A percentile compares a stretch with the other conserved stretches of the same genome.
These are phyloP conservation scores for Exephanes ischioxanthus DNA, from an alignment of 2,888 invertebrate genomes.

Conservation along the genomic window DNA sequence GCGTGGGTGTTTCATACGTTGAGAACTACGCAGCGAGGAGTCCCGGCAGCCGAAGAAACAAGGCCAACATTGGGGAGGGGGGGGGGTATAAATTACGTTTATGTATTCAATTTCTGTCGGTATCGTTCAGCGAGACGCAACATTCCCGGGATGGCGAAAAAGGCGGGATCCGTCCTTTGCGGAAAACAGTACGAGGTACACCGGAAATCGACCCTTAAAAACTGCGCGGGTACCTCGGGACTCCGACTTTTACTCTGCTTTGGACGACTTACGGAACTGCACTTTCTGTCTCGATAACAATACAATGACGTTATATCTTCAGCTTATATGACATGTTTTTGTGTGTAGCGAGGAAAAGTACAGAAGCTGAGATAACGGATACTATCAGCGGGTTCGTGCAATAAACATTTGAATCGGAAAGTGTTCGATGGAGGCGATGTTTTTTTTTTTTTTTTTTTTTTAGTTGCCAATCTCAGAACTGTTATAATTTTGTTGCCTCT, in stretches of 20 bases:
- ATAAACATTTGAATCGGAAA: too few species aligned
- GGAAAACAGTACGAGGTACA: not conserved
- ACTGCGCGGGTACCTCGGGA: not conserved
- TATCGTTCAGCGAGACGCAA: slow-evolving; percentile 36
- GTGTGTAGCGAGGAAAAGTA: too few species aligned
- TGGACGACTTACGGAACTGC: too few species aligned
- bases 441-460: too few species aligned
- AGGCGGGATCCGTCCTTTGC: slow-evolving; percentile 20
- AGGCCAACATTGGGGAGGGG: not conserved
- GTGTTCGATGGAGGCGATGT: too few species aligned
- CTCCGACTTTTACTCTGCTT: not conserved
- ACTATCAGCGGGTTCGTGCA: too few species aligned
- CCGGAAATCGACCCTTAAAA: not conserved
- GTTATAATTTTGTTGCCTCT: too few species aligned
- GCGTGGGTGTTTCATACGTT: slow-evolving; percentile 48
- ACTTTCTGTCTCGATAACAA: too few species aligned
- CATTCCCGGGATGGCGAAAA: slow-evolving; percentile 23
- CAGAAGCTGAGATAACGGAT: too few species aligned
- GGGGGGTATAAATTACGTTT: slow-evolving; percentile 44
- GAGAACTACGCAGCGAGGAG: slow-evolving; percentile 28
- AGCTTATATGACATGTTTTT: too few species aligned
- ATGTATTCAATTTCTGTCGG: slow-evolving; percentile 50
- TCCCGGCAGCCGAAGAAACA: slow-evolving; percentile 22
- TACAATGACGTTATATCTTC: too few species aligned
- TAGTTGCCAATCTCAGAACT: too few species aligned